A percentile compares a stretch with the other conserved stretches of the same genome.
Evolutionary conservation across 2,888 invertebrate genomes (phyloP).

Genomic region (Drosophila trichaetosa): DNA sequence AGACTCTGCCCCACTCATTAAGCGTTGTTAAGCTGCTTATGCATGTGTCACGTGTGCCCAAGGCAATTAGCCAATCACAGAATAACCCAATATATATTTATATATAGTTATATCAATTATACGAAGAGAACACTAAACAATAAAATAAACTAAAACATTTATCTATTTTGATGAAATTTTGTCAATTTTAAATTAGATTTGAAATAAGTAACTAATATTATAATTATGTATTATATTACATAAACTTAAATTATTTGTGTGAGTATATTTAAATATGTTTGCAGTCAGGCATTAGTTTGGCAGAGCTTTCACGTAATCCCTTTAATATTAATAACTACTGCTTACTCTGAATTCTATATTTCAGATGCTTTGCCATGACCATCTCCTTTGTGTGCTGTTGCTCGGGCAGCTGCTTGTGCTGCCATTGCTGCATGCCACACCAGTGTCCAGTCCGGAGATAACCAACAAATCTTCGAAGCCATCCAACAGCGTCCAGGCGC

Average conservation of each 20-base stretch:
- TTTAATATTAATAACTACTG: neutral
- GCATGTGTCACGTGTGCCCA: slow-evolving; percentile 14
- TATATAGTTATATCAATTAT: neutral
- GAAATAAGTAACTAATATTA: neutral
- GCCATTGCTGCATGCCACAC: slow-evolving; percentile 52
- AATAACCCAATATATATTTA: slow-evolving; percentile 14
- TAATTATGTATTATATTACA: neutral
- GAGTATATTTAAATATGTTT: neutral
- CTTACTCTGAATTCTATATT: slow-evolving; percentile 13
- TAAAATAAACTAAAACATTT: neutral
- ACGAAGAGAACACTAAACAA: neutral
- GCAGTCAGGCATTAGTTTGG: neutral
- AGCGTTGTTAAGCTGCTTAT: slow-evolving; percentile 28
- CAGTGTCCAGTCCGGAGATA: slow-evolving; percentile 80
- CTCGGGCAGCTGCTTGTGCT: slow-evolving; percentile 49
- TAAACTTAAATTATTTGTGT: neutral
- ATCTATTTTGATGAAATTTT: neutral
- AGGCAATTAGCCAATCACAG: slow-evolving; percentile 31
- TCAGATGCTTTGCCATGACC: slow-evolving; percentile 54
- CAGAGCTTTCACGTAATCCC: neutral
- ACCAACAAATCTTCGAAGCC: slow-evolving; percentile 68
- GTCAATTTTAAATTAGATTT: neutral
- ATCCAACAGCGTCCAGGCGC: slow-evolving; percentile 45
- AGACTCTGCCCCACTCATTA: slow-evolving; percentile 39
- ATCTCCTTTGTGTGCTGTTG: slow-evolving; percentile 30